These are phyloP conservation scores for Bibio marci DNA, from an alignment of 2,888 invertebrate species.

Conservation along the genomic window DNA sequence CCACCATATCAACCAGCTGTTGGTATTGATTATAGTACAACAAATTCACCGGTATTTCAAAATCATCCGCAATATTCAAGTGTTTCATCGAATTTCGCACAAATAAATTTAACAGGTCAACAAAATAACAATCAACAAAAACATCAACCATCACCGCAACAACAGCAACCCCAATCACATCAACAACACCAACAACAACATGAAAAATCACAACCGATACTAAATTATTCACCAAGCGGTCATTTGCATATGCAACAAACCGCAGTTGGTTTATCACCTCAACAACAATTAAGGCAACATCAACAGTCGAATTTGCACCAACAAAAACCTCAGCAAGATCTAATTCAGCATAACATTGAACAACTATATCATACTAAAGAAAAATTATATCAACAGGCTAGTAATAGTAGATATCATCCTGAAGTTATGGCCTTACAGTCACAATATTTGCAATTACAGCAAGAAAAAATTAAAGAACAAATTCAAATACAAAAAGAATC, in stretches of 20 bases:
- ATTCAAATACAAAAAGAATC: slow-evolving; percentile 45
- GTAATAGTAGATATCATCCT: slow-evolving; percentile 13
- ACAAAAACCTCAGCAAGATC: no score
- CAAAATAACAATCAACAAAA: neutral
- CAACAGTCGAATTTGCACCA: no score
- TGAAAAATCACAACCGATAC: no score
- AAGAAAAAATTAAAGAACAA: slow-evolving; percentile 45
- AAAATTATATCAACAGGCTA: no score
- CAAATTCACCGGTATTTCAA: slow-evolving; percentile 2
- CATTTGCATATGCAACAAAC: no score
- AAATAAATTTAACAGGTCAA: slow-evolving; percentile 1
- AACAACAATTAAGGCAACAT: neutral
- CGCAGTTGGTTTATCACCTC: neutral
- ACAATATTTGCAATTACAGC: slow-evolving; percentile 45
- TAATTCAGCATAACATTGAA: no score
- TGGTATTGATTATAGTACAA: slow-evolving; percentile 1
- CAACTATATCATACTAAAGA: no score
- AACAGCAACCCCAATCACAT: neutral
- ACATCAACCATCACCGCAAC: neutral
- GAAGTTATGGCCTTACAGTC: slow-evolving; percentile 29
- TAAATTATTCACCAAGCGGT: neutral
- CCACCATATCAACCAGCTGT: no score
- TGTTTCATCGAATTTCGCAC: slow-evolving; percentile 2
- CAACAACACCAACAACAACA: no score
- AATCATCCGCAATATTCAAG: slow-evolving; percentile 2